These are phyloP conservation scores for Tuta absoluta DNA, from an alignment of 2,888 invertebrate genomes.

Conservation along the genomic window DNA sequence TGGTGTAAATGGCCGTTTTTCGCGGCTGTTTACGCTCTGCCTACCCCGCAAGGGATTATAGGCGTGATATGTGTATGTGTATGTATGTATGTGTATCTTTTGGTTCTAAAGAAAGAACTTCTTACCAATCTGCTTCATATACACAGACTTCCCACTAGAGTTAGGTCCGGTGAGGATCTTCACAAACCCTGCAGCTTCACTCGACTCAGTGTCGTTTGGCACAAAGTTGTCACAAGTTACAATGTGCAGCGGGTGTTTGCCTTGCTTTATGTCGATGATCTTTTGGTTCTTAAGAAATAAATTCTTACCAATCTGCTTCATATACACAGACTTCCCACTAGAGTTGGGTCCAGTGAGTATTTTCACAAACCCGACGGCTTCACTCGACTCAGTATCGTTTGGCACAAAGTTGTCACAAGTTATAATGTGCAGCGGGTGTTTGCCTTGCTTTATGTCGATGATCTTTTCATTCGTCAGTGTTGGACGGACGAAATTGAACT, in stretches of 20 bases:
- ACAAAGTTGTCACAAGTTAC: slow-evolving; percentile 84
- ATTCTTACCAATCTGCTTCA: slow-evolving; percentile 86
- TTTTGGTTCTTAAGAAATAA: slow-evolving; percentile 46
- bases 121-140: slow-evolving; percentile 88
- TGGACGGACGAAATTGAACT: slow-evolving; percentile 85
- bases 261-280: slow-evolving; percentile 64
- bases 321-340: slow-evolving; percentile 95
- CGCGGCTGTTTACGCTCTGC: no score
- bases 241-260: slow-evolving; percentile 90
- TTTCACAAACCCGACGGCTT: slow-evolving; percentile 82
- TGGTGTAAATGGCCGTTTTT: no score
- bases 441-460: slow-evolving; percentile 84
- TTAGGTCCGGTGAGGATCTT: slow-evolving; percentile 95
- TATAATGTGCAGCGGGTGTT: slow-evolving; percentile 89
- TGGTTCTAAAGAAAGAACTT: no score
- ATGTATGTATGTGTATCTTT: no score
- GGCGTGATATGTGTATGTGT: no score
- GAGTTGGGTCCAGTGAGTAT: slow-evolving; percentile 95
- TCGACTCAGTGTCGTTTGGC: slow-evolving; percentile 86
- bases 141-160: slow-evolving; percentile 95
- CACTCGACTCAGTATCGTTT: slow-evolving; percentile 85
- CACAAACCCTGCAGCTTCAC: slow-evolving; percentile 78
- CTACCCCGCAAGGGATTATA: no score
- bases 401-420: slow-evolving; percentile 85
- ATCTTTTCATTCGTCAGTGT: slow-evolving; percentile 77